These are phyloP conservation scores for Entomyzon cyanotis DNA, from an alignment of 2,113 vertebrate species.

Conservation along the genomic window DNA sequence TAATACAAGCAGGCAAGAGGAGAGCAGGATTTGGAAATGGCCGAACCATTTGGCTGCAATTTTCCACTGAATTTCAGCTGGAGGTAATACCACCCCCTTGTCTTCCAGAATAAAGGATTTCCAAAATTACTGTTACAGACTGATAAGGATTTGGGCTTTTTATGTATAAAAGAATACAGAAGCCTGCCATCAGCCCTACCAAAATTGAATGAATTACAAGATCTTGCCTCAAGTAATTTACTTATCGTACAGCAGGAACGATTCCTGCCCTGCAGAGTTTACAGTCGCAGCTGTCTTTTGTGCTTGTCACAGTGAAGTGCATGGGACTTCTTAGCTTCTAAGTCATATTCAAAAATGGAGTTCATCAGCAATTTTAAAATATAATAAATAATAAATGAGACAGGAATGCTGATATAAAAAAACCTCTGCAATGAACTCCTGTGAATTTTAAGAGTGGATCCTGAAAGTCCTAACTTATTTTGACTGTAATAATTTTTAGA, in stretches of 20 bases:
- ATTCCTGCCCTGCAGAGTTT: neutral
- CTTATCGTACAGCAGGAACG: fast-evolving
- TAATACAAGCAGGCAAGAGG: neutral
- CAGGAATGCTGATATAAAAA: neutral
- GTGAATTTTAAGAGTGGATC: neutral
- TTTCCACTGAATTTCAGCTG: neutral
- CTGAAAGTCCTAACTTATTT: neutral
- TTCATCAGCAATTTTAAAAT: neutral
- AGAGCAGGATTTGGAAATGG: neutral
- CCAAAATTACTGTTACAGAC: neutral
- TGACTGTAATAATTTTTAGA: neutral
- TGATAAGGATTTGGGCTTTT: neutral
- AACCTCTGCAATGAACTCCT: neutral
- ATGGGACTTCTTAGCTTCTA: neutral
- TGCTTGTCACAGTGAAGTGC: neutral
- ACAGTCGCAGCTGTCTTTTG: neutral
- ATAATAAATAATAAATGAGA: neutral
- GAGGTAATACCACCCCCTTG: neutral
- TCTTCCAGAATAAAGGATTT: neutral
- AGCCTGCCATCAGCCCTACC: neutral
- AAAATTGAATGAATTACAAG: neutral
- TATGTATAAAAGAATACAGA: neutral
- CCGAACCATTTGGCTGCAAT: neutral
- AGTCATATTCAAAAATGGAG: neutral
- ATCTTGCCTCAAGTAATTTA: neutral